Evolutionary conservation across 2,113 vertebrate species (phyloP).

Genomic region (Carollia perspicillata): DNA sequence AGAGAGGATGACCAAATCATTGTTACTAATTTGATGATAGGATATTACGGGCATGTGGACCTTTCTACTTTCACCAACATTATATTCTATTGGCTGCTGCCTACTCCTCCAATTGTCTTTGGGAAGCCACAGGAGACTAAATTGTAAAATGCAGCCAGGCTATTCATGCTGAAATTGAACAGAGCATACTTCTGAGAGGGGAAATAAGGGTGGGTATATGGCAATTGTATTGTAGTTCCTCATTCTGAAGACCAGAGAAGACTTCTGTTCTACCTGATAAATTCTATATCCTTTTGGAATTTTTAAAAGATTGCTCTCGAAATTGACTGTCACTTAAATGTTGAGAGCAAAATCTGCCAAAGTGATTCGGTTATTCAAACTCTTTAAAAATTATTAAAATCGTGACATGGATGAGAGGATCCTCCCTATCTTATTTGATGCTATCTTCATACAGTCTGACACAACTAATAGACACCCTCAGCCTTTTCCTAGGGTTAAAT

Average conservation of each 20-base stretch:
- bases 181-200: not conserved
- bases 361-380: constrained; percentile 21
- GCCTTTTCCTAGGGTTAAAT: not conserved
- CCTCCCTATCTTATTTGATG: not conserved
- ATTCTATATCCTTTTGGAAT: constrained; percentile 20
- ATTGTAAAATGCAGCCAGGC: not conserved
- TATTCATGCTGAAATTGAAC: not conserved
- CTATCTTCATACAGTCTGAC: not conserved
- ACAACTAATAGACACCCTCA: not conserved
- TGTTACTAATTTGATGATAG: not conserved
- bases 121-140: not conserved
- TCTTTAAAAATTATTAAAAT: constrained; percentile 41
- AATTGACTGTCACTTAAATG: constrained; percentile 52
- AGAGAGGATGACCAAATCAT: not conserved
- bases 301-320: constrained; percentile 39
- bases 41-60: not conserved
- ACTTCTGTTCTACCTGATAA: not conserved
- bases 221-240: not conserved
- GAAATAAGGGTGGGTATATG: not conserved
- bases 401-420: not conserved
- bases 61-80: not conserved
- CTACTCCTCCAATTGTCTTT: not conserved
- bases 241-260: not conserved
- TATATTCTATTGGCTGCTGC: not conserved
- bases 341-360: constrained; percentile 24